Base-by-base conservation (phyloP, 2,113 vertebrate species). In the Copsychus sechellarum region DNA sequence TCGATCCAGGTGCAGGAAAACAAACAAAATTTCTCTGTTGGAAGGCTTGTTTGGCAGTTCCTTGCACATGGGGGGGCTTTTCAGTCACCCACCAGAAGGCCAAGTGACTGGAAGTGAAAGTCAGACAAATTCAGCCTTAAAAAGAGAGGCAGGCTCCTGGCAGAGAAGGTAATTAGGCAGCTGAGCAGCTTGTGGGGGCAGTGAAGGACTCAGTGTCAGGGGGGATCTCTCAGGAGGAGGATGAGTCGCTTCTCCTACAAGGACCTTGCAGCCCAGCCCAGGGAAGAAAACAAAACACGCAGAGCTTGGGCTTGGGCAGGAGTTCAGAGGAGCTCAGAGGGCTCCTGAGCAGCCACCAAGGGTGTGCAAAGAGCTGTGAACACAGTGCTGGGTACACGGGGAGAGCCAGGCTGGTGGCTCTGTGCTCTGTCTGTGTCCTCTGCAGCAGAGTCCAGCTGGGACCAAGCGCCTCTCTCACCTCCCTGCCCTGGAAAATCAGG, bases 101-200 rank as follows among this genome's bases (percentile, higher is more conserved):
- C 57, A 54, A 47, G 24, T 40, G 87, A 34, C 70, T 90, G 36
- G 36, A 91, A 81, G 43, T 9, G 34, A 67, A 78, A 92, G 7
- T 51, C 73, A 76, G 90, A 85, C n/a, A 82, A 93, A 93, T 26
- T 29, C 81, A 88, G 45, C 66, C 53, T 80, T 64, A 60, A 53
- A 85, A 67, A 72, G 72, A 76, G 36, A 88, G 31, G 24, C 29
- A 45, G n/a, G 18, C 70, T 91, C 40, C 69, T 62, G 64, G n/a
- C 74, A 90, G 90, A 80, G 78, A 53, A 90, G 66, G 70, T 14
- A 84, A 88, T 77, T 60, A 86, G 69, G 42, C 51, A 87, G 88
- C 81, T 24, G 48, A 96, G 92, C 90, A 91, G 92, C 48, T 91
- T 90, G 57, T 57, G 12, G 70, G 56, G 92, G 66, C 8, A 66